Percentiles rank a stretch among this genome's conserved stretches.
Evolutionary conservation across 1,140 invertebrate genomes (phyloP).

Genomic region (Limonius californicus): DNA sequence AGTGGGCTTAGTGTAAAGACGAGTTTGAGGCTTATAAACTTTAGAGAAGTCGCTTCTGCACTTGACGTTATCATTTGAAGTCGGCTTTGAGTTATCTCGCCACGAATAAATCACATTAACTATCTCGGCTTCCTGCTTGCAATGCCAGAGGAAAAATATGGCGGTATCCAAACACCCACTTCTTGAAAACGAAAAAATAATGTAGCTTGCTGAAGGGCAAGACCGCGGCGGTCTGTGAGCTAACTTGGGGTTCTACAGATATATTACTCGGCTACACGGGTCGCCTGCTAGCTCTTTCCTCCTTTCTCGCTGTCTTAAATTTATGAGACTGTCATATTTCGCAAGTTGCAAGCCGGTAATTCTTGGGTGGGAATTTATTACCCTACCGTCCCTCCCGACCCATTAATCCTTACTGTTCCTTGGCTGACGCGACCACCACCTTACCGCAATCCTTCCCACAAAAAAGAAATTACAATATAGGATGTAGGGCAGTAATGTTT

Average conservation of each 20-base stretch:
- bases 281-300: conserved; percentile 35
- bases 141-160: conserved; percentile 37
- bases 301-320: conserved; percentile 39
- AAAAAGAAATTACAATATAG: neutral
- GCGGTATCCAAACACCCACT: conserved; percentile 38
- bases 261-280: conserved; percentile 36
- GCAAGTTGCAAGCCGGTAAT: conserved; percentile 48
- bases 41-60: conserved; percentile 34
- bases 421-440: conserved; percentile 31
- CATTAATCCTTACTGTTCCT: conserved; percentile 42
- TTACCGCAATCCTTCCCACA: conserved; percentile 20
- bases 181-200: conserved; percentile 40
- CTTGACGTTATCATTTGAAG: conserved; percentile 34
- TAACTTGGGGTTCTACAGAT: conserved; percentile 32
- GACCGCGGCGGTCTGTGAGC: conserved; percentile 24
- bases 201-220: conserved; percentile 31
- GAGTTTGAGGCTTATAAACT: conserved; percentile 35
- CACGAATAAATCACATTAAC: conserved; percentile 43
- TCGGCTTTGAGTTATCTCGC: conserved; percentile 36
- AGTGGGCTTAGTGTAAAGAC: conserved; percentile 32
- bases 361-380: conserved; percentile 47
- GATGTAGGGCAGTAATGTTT: too few relatives aligned
- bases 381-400: conserved; percentile 39
- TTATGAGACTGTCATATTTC: conserved; percentile 48
- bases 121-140: conserved; percentile 34